Evolutionary conservation across 1,140 invertebrate species (phyloP).

Genomic region (Ptiloglossa arizonensis): DNA sequence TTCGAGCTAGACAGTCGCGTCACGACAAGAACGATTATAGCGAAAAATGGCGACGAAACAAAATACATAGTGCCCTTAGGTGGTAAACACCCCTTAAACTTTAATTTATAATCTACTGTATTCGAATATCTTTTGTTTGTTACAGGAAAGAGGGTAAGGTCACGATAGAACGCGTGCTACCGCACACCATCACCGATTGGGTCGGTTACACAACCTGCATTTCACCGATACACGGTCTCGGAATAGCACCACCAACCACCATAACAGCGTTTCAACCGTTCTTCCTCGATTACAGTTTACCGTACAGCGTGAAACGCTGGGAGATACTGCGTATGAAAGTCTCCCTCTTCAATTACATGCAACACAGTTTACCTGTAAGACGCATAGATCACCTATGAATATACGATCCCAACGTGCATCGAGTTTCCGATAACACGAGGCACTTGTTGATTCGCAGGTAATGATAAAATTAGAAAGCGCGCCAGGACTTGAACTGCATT

Average conservation of each 20-base stretch:
- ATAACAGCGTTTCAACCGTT: conserved; percentile 88
- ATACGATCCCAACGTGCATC: too few relatives aligned
- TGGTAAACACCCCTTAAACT: too few relatives aligned
- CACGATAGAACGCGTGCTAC: conserved; percentile 82
- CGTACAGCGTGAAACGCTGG: conserved; percentile 87
- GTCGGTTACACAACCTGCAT: conserved; percentile 87
- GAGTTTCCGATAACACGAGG: not conserved
- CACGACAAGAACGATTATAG: too few relatives aligned
- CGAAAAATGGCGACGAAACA: too few relatives aligned
- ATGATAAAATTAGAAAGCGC: conserved; percentile 81
- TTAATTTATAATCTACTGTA: too few relatives aligned
- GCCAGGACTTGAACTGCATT: conserved; percentile 79
- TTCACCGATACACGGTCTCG: conserved; percentile 84
- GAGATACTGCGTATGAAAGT: conserved; percentile 87
- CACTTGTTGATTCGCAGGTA: conserved; percentile 73
- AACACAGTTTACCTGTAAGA: conserved; percentile 84
- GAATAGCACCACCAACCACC: conserved; percentile 82
- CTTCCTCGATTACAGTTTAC: conserved; percentile 87
- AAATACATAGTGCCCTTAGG: too few relatives aligned
- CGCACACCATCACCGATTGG: conserved; percentile 90
- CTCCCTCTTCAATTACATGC: conserved; percentile 88
- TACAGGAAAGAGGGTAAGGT: conserved; percentile 82
- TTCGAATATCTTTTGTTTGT: conserved; percentile 28
- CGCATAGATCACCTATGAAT: too few relatives aligned
- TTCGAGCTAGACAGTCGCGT: too few relatives aligned